Conservation (phyloP, 2,888 invertebrate genomes). For the Pristionchus arcanus region DNA sequence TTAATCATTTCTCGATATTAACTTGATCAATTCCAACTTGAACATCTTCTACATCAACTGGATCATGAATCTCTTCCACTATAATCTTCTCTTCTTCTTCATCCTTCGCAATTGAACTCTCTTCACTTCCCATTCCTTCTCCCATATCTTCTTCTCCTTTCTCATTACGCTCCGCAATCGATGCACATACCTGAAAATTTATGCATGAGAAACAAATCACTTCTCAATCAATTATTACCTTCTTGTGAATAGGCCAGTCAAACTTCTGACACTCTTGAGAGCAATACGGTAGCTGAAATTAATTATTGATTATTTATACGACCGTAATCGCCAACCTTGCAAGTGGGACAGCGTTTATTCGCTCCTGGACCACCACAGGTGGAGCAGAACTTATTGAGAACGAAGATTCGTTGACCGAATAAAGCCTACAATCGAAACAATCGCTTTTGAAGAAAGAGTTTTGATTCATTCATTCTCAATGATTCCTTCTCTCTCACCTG, state of each 20-base stretch:
- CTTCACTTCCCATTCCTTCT: not conserved
- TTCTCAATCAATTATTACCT: conserved; percentile 18
- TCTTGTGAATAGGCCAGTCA: conserved; percentile 83
- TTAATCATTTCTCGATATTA: conserved; percentile 1
- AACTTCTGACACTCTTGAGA: conserved; percentile 94
- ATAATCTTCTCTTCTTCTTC: not conserved
- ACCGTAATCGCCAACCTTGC: conserved; percentile 84
- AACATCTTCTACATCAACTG: conserved; percentile 37
- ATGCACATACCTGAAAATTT: conserved; percentile 58
- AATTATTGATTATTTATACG: not conserved
- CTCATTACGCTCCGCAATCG: conserved; percentile 57
- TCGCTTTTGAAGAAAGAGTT: not conserved
- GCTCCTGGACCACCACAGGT: conserved; percentile 93
- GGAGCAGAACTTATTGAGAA: conserved; percentile 85
- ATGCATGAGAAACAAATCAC: not conserved
- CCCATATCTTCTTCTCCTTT: conserved; percentile 42
- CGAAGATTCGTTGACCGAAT: conserved; percentile 75
- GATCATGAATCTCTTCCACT: conserved; percentile 20
- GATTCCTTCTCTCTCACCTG: not conserved
- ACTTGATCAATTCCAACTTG: not conserved
- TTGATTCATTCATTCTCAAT: not conserved
- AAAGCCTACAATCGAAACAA: conserved; percentile 65
- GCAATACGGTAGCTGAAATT: conserved; percentile 86
- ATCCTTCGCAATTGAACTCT: not conserved
- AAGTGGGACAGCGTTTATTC: conserved; percentile 94